Evolutionary conservation across 2,797 vertebrate species (phyloP), one percentile per base, ranked within the genome.

Genomic region (Pangasius macronema): DNA sequence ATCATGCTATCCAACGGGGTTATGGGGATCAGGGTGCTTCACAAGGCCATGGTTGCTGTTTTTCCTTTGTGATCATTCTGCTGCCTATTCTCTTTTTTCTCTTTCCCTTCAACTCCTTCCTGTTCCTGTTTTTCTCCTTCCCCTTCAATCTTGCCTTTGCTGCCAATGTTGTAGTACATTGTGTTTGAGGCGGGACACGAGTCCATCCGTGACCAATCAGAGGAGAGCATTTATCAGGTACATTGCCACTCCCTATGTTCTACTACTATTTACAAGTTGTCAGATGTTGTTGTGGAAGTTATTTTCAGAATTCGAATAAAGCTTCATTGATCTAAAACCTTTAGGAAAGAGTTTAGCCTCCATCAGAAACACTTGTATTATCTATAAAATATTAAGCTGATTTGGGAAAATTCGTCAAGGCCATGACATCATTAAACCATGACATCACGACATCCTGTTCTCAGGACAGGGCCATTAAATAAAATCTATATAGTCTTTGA

Each of bases 141-240:
- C 36, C 36, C 61, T 83, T 85, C 77, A 24, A 84, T 88, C 89
- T 88, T 63, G 90, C 94, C 95, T 94, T 95, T 94, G 96, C 97
- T 92, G 96, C 96, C 94, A 96, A 94, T 93, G 95, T 95, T 94
- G 95, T 98, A 99, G 98, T 99, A 99, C 97, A 99, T 99, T 98
- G 98, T 99, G 95, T 99, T 99, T 98, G 98, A 99, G 97, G 98
- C 98, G 95, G 98, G 98, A 98, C 98, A 99, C 87, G 98, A 99
- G 94, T 97, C 98, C 94, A 98, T 99, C 96, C 98, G 97, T 94
- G 98, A 99, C 96, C 98, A 99, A 96, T 98, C 94, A 88, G 98
- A 99, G 95, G 98, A 99, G 95, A 97, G 97, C 98, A 98, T 99
- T 97, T 99, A 99, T 97, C 98, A 99, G 98, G 98, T 99, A 99